A percentile compares a stretch with the other conserved stretches of the same genome.
Conservation (phyloP, 2,797 vertebrate species). For the Eospalax fontanierii region DNA sequence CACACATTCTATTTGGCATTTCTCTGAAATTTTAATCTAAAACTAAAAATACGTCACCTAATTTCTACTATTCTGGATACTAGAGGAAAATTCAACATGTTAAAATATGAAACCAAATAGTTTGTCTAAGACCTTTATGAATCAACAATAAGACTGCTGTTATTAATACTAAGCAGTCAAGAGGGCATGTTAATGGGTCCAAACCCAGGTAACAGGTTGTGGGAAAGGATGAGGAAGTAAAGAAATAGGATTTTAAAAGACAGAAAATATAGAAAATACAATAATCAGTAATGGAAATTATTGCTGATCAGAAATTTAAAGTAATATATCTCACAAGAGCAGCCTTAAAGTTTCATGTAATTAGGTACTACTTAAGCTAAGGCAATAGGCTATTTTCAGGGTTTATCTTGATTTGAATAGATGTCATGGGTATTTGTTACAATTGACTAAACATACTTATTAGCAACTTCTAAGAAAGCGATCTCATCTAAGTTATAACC, state of each 20-base stretch:
- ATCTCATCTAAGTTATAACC: neutral
- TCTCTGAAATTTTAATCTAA: conserved; percentile 55
- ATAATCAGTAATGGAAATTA: conserved; percentile 3
- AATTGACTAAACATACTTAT: neutral
- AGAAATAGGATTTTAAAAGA: neutral
- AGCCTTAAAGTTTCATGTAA: neutral
- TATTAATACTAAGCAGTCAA: neutral
- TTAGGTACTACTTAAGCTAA: neutral
- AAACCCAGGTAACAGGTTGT: neutral
- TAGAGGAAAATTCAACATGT: neutral
- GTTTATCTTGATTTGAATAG: neutral
- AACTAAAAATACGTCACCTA: neutral
- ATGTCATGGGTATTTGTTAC: neutral
- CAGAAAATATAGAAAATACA: neutral
- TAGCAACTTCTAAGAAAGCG: neutral
- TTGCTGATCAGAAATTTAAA: conserved; percentile 20
- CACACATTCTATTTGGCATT: neutral
- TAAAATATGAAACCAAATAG: neutral
- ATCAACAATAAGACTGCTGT: neutral
- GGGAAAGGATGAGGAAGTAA: neutral
- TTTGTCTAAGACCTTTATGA: neutral
- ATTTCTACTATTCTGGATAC: neutral
- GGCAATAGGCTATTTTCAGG: neutral
- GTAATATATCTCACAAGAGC: neutral
- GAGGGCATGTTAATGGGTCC: neutral